Conservation (phyloP, 2,797 vertebrate species). For the Aselliscus stoliczkanus region DNA sequence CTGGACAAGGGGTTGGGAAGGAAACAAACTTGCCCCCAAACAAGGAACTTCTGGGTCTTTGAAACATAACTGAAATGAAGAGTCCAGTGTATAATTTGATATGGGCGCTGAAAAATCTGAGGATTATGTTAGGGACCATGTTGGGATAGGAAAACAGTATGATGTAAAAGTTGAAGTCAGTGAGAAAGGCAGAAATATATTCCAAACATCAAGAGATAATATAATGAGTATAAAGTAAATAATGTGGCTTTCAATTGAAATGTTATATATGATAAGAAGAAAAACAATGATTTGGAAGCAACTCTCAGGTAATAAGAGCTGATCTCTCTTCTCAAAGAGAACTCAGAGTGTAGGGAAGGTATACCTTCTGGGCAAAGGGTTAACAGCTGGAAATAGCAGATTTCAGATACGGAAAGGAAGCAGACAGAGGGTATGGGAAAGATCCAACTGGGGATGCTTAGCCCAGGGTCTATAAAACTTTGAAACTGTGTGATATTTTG, state of each 20-base stretch:
- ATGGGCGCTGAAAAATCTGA: neutral
- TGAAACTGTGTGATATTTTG: neutral
- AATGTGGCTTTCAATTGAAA: neutral
- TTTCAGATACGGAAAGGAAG: neutral
- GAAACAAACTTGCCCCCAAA: neutral
- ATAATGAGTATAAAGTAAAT: neutral
- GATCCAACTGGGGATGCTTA: neutral
- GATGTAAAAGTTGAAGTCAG: neutral
- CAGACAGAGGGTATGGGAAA: neutral
- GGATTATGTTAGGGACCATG: neutral
- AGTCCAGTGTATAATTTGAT: neutral
- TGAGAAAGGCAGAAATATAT: neutral
- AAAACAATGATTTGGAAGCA: neutral
- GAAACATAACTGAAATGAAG: neutral
- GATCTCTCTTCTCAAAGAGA: neutral
- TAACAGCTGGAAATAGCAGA: neutral
- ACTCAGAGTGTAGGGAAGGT: neutral
- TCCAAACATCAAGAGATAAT: neutral
- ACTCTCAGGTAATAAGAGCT: neutral
- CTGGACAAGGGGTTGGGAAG: neutral
- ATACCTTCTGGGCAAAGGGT: neutral
- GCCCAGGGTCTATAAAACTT: neutral
- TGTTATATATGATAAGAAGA: neutral
- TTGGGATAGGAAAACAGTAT: neutral
- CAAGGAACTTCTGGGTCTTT: neutral